Base-by-base conservation (phyloP, 2,888 invertebrate genomes). In the Tetragonisca angustula region DNA sequence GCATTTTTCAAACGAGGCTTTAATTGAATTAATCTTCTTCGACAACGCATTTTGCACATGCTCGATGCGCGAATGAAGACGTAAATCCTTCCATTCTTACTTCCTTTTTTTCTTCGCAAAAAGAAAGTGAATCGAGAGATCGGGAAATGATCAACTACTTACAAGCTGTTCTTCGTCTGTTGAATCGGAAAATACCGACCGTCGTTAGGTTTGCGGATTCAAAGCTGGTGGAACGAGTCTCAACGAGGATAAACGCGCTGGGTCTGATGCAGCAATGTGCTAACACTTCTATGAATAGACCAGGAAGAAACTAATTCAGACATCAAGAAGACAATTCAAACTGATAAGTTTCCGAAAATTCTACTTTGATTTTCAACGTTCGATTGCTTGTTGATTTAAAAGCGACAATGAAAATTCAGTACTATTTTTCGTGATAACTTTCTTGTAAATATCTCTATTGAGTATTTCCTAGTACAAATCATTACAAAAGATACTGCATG, bases 121-220 rank as follows among this genome's bases (percentile, higher is more conserved):
- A 65, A 17, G 36, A 50, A 50, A 52, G 59, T 59, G 65, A 32
- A 4, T 5, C 59, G n/a, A 67, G 32, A 59, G 24, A 50, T 11
- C 52, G 24, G 50, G 36, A 69, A 76, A 50, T 36, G 69, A 50
- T n/a, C 50, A 36, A 36, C 21, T 24, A 32, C 32, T 61, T 36
- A 36, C 50, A 50, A 6, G 32, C 5, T 13, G 59, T 50, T 49
- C 49, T 11, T 36, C 11, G 65, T 71, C 36, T 54, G 69, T 24
- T 21, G 79, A 70, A 64, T 70, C 76, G 36, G 56, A 64, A 64
- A 76, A 64, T 64, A 65, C 24, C 52, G 78, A 11, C 27, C 71
- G 59, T 71, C 71, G 52, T 78, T 78, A 52, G 43, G 67, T 59
- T 71, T 36, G 50, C 27, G 43, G 65, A 71, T 71, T 78, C 32